Conservation (phyloP, 2,888 invertebrate genomes). For the Torymus tubicola region DNA sequence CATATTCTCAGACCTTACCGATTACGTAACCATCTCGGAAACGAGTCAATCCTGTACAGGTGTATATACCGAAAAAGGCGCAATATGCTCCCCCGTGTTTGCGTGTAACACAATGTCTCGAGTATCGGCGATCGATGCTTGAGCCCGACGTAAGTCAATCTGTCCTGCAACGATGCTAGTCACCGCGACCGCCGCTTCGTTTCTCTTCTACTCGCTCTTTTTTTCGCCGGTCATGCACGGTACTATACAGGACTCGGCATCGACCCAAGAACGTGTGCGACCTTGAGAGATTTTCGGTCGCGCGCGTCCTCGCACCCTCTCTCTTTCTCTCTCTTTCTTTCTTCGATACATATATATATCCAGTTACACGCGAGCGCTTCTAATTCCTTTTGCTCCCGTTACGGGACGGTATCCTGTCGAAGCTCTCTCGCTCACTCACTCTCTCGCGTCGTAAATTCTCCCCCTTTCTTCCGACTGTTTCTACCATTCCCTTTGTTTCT, state of each 20-base stretch:
- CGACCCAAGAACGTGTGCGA: slow-evolving; percentile 17
- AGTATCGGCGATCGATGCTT: slow-evolving; percentile 15
- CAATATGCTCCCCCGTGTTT: background rate
- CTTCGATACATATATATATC: slow-evolving; percentile 9
- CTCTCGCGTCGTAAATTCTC: slow-evolving; percentile 29
- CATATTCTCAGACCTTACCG: background rate
- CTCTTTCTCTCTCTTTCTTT: background rate
- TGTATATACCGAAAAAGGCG: slow-evolving; percentile 1
- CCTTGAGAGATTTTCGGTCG: slow-evolving; percentile 48
- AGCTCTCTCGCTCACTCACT: too few relatives aligned
- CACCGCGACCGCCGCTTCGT: background rate
- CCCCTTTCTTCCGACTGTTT: slow-evolving; percentile 5
- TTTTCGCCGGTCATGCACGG: slow-evolving; percentile 15
- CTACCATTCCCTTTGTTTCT: slow-evolving; percentile 38
- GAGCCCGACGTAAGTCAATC: slow-evolving; percentile 45
- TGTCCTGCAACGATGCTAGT: slow-evolving; percentile 23
- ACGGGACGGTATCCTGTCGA: slow-evolving; percentile 23
- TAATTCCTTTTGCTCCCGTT: slow-evolving; percentile 10
- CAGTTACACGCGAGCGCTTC: slow-evolving; percentile 29
- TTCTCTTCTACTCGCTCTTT: slow-evolving; percentile 4
- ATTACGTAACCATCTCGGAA: slow-evolving; percentile 9
- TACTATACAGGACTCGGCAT: background rate
- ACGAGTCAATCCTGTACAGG: slow-evolving; percentile 17
- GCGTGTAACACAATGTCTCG: slow-evolving; percentile 29
- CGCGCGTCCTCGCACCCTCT: background rate